Base-by-base conservation (phyloP, 2,888 invertebrate species). In the Strigamia crassipes region DNA sequence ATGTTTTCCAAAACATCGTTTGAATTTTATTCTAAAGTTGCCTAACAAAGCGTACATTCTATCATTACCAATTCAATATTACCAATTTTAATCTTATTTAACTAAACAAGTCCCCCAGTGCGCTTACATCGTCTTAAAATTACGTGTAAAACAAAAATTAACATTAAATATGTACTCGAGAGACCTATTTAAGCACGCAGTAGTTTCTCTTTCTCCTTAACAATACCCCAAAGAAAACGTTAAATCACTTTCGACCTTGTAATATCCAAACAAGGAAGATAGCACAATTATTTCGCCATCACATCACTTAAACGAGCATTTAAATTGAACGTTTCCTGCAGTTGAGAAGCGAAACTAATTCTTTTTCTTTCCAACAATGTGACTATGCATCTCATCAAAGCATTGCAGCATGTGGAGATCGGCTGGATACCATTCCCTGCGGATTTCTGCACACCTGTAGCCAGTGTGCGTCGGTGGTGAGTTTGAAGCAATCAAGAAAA, bases 401-500 rank as follows among this genome's bases (percentile, higher is more conserved):
- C 61, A 18, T 61, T 23, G 21, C 23, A 61, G 61, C 10, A 23
- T 61, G 61, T 61, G 23, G 61, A 23, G 23, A 21, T 18, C 21
- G 61, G 21, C 23, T 61, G 61, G 61, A 61, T 23, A 61, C 18
- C 23, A 61, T 21, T 61, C 61, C 61, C 61, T 23, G 23, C 12
- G 23, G 61, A 61, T n/a, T 61, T 61, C 18, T 23, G 61, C 61
- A 61, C 61, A 61, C 61, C 61, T 61, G 61, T 61, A 61, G 61
- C 61, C 61, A 61, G 61, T 61, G 61, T 23, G 61, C 61, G 61
- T 12, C 23, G 23, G 61, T 61, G 61, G 61, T 61, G 61, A 61
- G 61, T 61, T 61, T 61, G 61, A 61, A 61, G 61, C 61, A 61
- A 61, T 61, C 61, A 61, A 61, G 61, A 61, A 18, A 23, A 61